Evolutionary conservation across 2,797 vertebrate genomes (phyloP).

Genomic region (Lepilemur septentrionalis): DNA sequence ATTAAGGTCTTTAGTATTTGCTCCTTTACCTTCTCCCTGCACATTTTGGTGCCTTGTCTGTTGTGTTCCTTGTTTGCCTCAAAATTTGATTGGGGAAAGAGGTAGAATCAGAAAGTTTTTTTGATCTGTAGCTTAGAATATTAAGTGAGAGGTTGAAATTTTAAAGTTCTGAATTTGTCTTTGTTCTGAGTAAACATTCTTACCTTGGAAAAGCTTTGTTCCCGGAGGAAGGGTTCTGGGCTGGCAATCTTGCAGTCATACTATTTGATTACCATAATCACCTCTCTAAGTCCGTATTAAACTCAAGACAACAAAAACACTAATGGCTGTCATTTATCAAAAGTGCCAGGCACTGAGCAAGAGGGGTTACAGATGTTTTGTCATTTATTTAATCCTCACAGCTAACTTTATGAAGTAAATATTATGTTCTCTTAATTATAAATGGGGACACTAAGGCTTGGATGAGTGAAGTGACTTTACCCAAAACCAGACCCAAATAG

Average conservation of each 20-base stretch:
- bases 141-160: not conserved
- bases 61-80: not conserved
- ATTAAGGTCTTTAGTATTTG: not conserved
- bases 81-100: not conserved
- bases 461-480: not conserved
- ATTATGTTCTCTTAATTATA: slow-evolving; percentile 33
- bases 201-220: slow-evolving; percentile 5
- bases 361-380: not conserved
- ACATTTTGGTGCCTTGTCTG: not conserved
- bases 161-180: not conserved
- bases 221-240: not conserved
- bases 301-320: not conserved
- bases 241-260: not conserved
- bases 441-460: not conserved
- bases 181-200: slow-evolving; percentile 10
- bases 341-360: not conserved
- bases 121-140: not conserved
- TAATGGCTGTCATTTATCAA: not conserved
- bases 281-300: slow-evolving; percentile 16
- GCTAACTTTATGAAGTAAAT: slow-evolving; percentile 23
- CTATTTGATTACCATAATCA: not conserved
- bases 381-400: slow-evolving; percentile 37
- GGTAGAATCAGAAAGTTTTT: not conserved
- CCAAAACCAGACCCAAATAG: not conserved
- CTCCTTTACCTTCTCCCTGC: not conserved